phyloP scores from a whole-genome alignment of 2,888 invertebrate genomes.

The Metacarcinus magister region DNA sequence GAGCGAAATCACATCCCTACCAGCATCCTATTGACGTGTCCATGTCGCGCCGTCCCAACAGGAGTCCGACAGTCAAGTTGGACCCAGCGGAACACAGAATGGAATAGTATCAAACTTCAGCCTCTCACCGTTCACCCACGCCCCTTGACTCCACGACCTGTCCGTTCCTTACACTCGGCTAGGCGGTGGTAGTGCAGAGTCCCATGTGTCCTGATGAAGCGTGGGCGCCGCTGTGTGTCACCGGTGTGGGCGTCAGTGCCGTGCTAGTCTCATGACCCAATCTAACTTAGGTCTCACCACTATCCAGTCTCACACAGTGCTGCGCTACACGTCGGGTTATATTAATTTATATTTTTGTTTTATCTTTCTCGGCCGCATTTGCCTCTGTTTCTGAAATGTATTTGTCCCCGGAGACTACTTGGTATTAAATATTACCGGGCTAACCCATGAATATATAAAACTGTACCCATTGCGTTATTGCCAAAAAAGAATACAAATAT shows the following conservation, averaged over 20 bases:
- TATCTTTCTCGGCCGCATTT: not conserved
- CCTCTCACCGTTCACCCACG: not conserved
- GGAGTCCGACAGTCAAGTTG: not conserved
- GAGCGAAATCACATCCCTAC: not conserved
- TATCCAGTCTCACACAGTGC: not conserved
- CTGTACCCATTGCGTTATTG: not conserved
- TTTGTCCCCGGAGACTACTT: constrained; percentile 42
- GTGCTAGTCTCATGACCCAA: not conserved
- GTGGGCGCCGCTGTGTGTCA: constrained; percentile 8
- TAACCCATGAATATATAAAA: constrained; percentile 36
- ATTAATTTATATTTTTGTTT: not conserved
- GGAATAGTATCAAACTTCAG: not conserved
- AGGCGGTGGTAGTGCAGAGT: not conserved
- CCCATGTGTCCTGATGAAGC: not conserved
- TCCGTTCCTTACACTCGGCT: not conserved
- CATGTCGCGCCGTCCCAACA: not conserved
- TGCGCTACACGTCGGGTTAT: not conserved
- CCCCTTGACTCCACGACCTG: not conserved
- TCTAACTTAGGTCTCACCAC: not conserved
- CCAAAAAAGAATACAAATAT: not conserved
- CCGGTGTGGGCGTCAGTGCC: not conserved
- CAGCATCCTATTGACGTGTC: not conserved
- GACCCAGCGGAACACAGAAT: not conserved
- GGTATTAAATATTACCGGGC: not conserved
- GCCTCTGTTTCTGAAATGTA: not conserved